Base-by-base conservation (phyloP, 2,113 vertebrate species). In the Microcebus murinus region DNA sequence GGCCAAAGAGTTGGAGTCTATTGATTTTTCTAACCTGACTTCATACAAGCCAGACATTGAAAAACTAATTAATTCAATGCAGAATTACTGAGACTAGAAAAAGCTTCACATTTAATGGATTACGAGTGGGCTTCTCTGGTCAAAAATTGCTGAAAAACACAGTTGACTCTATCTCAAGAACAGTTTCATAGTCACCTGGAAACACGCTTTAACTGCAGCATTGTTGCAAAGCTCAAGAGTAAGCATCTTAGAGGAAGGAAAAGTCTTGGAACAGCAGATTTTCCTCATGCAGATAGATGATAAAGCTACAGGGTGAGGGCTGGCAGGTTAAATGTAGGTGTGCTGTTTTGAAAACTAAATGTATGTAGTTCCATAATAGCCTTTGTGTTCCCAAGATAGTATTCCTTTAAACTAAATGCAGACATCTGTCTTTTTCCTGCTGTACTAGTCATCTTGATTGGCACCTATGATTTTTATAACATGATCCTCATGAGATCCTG, bases 1-100 rank as follows among this genome's bases (percentile, higher is more conserved):
- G 50, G 18, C 18, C 67, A 88, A 95, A 93, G 59, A 96, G 59
- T 20, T 86, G 42, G 25, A 73, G 25, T 95, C 55, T 91, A 96
- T 91, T 89, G 94, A 94, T 42, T 94, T 97, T 48, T 96, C 96
- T 83, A 87, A 80, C 34, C 36, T 96, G 14, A 74, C 18, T 87
- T 94, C 67, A 88, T 59, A 63, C 77, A 90, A 84, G 23, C 29
- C 79, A 88, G 15, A 87, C 52, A 88, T 17, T 87, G 71, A 61
- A 89, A 80, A 90, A 80, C 31, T 80, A 91, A 93, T 92, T 73
- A 89, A 83, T 81, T 81, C 4, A 4, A 82, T 80, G 65, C 65
- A 7, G n/a, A 94, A 85, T 94, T 91, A 83, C 27, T 42, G 45
- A 25, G 20, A 84, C 79, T 67, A 77, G 48, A 79, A 50, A 80